Percentiles rank a stretch among this genome's conserved stretches.
Evolutionary conservation across 2,113 vertebrate species (phyloP).

Genomic region (Myrmecophaga tridactyla): DNA sequence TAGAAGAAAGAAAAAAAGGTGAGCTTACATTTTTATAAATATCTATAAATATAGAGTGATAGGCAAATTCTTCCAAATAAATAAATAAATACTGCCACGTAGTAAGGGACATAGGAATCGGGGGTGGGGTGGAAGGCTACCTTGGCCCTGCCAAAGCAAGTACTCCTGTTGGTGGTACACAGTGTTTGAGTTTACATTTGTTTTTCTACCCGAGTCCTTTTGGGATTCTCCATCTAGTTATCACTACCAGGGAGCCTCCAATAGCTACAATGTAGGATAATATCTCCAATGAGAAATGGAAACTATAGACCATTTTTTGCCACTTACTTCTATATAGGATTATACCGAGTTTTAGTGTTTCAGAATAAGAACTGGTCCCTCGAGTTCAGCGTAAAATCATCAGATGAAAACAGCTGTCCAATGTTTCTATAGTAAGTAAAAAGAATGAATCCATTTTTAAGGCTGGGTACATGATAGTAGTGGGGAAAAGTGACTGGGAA

Average conservation of each 20-base stretch:
- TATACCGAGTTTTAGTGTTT: background rate
- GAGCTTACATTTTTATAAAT: slow-evolving; percentile 87
- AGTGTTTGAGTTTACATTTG: background rate
- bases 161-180: background rate
- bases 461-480: background rate
- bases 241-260: background rate
- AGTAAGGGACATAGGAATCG: background rate
- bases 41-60: slow-evolving; percentile 90
- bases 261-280: background rate
- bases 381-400: background rate
- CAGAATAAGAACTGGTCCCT: background rate
- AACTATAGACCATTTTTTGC: background rate
- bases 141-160: background rate
- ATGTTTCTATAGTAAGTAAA: background rate
- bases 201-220: slow-evolving; percentile 1
- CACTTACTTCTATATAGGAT: background rate
- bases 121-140: no score
- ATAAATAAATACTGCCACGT: slow-evolving; percentile 93
- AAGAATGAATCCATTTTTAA: background rate
- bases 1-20: slow-evolving; percentile 66
- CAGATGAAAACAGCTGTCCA: background rate
- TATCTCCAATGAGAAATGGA: background rate
- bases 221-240: background rate
- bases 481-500: background rate
- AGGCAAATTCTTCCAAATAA: slow-evolving; percentile 88